A percentile compares a stretch with the other conserved stretches of the same genome.
Conservation (phyloP, 1,140 invertebrate genomes). For the Copidosoma floridanum region DNA sequence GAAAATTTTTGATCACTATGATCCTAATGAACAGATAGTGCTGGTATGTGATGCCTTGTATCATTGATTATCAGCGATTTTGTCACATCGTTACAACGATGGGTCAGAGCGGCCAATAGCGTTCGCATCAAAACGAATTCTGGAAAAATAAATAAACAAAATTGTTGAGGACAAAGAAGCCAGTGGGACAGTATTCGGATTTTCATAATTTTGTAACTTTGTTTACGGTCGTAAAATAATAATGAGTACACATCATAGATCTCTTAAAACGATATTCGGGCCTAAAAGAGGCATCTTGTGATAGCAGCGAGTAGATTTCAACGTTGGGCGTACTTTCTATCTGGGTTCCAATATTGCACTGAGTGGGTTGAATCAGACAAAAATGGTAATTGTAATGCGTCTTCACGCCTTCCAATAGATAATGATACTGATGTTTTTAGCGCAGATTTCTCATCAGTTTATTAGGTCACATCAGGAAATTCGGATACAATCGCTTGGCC, state of each 20-base stretch:
- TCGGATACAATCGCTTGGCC: not conserved
- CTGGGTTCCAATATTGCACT: not conserved
- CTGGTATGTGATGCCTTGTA: conserved; percentile 27
- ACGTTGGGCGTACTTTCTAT: too few species aligned
- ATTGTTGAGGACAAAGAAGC: not conserved
- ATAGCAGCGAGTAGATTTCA: not conserved
- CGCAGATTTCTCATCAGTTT: not conserved
- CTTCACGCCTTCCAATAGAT: not conserved
- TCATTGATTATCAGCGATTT: conserved; percentile 6
- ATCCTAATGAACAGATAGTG: conserved; percentile 29
- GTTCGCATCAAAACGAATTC: not conserved
- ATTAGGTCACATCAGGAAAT: not conserved
- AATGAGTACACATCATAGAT: not conserved
- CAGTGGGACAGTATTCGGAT: not conserved
- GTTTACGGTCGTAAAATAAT: not conserved
- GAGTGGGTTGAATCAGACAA: not conserved
- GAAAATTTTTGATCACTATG: conserved; percentile 30
- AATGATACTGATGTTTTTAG: not conserved
- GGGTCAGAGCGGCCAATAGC: conserved; percentile 2
- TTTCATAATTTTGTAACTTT: not conserved
- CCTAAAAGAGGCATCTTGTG: not conserved
- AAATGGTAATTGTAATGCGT: not conserved
- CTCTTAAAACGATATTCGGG: not conserved
- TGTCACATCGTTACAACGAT: not conserved
- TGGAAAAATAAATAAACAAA: not conserved